Evolutionary conservation across 2,113 vertebrate genomes (phyloP).

Genomic region (Arizona elegans): DNA sequence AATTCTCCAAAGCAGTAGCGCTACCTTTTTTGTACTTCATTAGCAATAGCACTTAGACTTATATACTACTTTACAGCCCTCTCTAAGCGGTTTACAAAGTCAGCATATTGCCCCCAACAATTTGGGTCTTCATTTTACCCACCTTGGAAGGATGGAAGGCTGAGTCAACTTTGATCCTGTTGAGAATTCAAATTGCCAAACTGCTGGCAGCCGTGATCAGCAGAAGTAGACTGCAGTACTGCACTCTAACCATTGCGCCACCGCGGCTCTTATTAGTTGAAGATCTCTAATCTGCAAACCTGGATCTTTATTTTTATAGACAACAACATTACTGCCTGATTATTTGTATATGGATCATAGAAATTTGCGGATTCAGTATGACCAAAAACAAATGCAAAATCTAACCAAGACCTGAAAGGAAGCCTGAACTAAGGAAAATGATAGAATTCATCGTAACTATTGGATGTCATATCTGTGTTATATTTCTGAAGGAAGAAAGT

Average conservation of each 20-base stretch:
- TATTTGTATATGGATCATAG: constrained; percentile 24
- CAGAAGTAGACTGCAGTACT: no score
- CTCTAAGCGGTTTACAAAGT: no score
- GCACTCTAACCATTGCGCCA: no score
- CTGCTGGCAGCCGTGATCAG: no score
- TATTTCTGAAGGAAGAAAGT: constrained; percentile 60
- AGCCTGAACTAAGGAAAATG: constrained; percentile 18
- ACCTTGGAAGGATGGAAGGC: no score
- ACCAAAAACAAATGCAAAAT: constrained; percentile 22
- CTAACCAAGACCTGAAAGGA: constrained; percentile 32
- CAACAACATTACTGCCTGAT: not conserved
- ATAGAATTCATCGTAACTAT: constrained; percentile 51
- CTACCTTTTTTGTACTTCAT: not conserved
- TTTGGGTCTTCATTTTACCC: no score
- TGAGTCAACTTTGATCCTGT: no score
- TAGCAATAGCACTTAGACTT: no score
- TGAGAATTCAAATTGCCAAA: no score
- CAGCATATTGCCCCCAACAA: no score
- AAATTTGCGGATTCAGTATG: not conserved
- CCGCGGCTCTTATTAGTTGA: not conserved
- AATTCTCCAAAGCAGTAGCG: not conserved
- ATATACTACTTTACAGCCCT: no score
- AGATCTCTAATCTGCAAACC: not conserved
- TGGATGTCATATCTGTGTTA: constrained; percentile 65
- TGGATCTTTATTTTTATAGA: not conserved